Base-by-base conservation (phyloP, 2,797 vertebrate genomes). In the Microhierax caerulescens region DNA sequence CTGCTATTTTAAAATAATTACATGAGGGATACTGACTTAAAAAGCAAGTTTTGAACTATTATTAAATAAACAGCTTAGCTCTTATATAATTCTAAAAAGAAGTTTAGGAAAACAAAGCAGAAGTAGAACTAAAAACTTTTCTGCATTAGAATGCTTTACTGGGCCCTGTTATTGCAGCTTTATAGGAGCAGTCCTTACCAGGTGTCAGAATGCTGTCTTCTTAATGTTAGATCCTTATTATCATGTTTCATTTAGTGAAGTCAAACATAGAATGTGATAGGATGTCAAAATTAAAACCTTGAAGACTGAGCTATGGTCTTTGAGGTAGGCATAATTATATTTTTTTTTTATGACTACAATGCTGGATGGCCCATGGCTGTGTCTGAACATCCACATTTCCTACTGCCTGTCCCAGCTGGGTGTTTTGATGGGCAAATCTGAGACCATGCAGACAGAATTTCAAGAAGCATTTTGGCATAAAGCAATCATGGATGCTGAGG, bases 1-100 rank as follows among this genome's bases (percentile, higher is more conserved):
- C 56, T 83, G 69, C 69, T 87, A 45, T 76, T 93, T 76, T 30
- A 72, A 91, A 89, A 85, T 77, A 53, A 34, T 91, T 83, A 10
- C 45, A 50, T 78, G 39, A 56, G 5, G 37, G 45, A 96, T 90
- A 51, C 23, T 93, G 51, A 74, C 39, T 64, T 69, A 64, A 85
- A 94, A 86, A 85, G 4, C 13, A 90, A 70, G 45, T 4, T 76
- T 69, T 83, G 23, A 83, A 91, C 43, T 83, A 59, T 56, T 89
- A 70, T 53, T 91, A 88, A 95, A 93, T 79, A 76, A 89, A 74
- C 21, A 78, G 11, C 17, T 81, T 92, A 56, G 2, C 16, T 93
- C 47, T 76, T 68, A 54, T 5, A 37, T 76, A 76, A 95, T 65
- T 68, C 10, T 21, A 22, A 79, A 65, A 41, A 89, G n/a, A 11